Evolutionary conservation across 2,113 vertebrate genomes (phyloP).

Genomic region (Haemorhous mexicanus): DNA sequence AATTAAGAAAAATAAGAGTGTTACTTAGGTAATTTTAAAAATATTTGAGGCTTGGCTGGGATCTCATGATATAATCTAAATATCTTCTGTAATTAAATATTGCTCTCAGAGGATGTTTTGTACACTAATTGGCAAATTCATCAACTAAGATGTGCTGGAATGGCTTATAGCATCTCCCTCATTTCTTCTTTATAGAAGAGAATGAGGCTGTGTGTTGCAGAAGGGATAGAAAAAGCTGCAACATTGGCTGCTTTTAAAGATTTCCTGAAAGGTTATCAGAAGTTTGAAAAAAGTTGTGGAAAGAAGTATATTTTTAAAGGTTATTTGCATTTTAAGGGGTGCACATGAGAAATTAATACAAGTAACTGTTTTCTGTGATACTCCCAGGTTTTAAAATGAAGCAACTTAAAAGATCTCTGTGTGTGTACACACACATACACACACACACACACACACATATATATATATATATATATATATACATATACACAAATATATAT

Average conservation of each 20-base stretch:
- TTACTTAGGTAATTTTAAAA: slow-evolving; percentile 25
- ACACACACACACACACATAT: background rate
- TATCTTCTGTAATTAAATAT: slow-evolving; percentile 67
- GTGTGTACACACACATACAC: fast-evolving
- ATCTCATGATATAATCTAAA: slow-evolving; percentile 62
- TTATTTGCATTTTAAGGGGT: background rate
- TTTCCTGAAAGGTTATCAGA: background rate
- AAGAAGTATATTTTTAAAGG: background rate
- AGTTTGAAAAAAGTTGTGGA: background rate
- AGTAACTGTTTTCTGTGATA: background rate
- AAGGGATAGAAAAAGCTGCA: background rate
- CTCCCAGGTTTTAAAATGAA: background rate
- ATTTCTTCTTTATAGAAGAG: background rate
- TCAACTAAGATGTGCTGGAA: background rate
- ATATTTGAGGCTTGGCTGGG: slow-evolving; percentile 54
- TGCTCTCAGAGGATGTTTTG: slow-evolving; percentile 54
- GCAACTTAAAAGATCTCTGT: background rate
- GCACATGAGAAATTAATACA: background rate
- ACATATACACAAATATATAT: fast-evolving
- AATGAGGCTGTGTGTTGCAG: background rate
- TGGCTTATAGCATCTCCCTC: background rate
- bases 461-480: background rate
- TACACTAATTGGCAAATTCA: slow-evolving; percentile 59
- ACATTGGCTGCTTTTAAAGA: background rate
- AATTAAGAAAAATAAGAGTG: slow-evolving; percentile 24